Conservation (phyloP, 2,797 vertebrate species). For the Astyanax mexicanus region DNA sequence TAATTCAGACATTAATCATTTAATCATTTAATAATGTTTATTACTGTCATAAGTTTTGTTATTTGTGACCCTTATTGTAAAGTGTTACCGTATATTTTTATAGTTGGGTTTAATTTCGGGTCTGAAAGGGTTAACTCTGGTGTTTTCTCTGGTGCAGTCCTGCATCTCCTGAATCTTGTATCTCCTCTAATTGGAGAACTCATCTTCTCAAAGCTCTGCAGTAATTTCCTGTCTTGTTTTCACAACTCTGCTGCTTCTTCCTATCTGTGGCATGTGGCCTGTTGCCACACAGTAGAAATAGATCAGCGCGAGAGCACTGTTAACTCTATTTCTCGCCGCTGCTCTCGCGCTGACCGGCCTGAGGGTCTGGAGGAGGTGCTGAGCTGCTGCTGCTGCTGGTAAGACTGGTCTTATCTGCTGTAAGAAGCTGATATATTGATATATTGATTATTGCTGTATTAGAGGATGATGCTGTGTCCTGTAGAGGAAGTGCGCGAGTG, state of each 20-base stretch:
- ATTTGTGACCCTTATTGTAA: too few species aligned
- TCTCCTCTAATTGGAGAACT: slow-evolving; percentile 50
- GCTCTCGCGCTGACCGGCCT: slow-evolving; percentile 4
- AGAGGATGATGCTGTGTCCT: slow-evolving; percentile 35
- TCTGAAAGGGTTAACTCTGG: too few species aligned
- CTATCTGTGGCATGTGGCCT: slow-evolving; percentile 75
- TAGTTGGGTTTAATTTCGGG: too few species aligned
- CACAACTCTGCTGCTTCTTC: slow-evolving; percentile 74
- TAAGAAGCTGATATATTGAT: too few species aligned
- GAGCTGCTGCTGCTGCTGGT: too few species aligned
- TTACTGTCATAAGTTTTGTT: too few species aligned
- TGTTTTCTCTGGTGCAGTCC: not conserved
- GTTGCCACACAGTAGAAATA: slow-evolving; percentile 74
- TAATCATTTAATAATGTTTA: too few species aligned
- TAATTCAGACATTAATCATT: too few species aligned
- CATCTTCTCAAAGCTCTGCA: slow-evolving; percentile 65
- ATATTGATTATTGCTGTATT: too few species aligned
- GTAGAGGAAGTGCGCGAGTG: slow-evolving; percentile 50
- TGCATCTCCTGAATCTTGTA: slow-evolving; percentile 9
- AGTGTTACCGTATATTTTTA: too few species aligned
- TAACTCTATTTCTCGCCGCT: slow-evolving; percentile 47
- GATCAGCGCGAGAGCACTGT: slow-evolving; percentile 56
- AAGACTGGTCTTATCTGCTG: slow-evolving; percentile 49
- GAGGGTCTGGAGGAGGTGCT: too few species aligned
- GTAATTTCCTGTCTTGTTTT: slow-evolving; percentile 84